phyloP scores from a whole-genome alignment of 2,113 vertebrate species.

The Halichoerus grypus region DNA sequence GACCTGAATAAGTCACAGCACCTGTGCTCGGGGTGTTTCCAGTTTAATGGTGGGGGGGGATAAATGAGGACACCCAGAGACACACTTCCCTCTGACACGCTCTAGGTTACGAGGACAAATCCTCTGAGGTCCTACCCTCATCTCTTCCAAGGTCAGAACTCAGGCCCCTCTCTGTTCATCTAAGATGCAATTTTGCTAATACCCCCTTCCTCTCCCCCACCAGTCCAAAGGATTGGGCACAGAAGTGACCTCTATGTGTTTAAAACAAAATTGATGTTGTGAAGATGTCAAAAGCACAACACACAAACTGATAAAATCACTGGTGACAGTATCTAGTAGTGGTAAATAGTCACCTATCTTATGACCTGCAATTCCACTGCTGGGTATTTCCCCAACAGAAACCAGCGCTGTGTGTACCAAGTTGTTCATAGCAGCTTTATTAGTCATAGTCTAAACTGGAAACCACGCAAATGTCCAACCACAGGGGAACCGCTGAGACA shows the following conservation, averaged over 20 bases:
- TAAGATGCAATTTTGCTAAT: neutral
- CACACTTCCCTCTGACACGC: neutral
- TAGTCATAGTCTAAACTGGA: neutral
- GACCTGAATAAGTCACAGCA: neutral
- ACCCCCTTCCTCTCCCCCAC: neutral
- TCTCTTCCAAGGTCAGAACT: neutral
- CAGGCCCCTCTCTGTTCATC: neutral
- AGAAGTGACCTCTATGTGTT: neutral
- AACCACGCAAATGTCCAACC: neutral
- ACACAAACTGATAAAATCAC: too few species aligned
- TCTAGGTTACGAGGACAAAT: neutral
- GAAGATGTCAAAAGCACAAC: neutral
- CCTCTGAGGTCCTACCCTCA: neutral
- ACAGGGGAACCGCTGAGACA: neutral
- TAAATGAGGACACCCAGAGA: neutral
- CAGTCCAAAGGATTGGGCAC: neutral
- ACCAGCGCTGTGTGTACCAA: neutral
- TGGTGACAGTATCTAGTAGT: neutral
- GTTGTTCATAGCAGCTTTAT: neutral
- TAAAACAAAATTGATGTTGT: neutral
- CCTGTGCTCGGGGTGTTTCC: neutral
- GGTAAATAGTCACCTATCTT: neutral
- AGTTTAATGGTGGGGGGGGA: neutral
- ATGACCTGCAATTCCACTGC: neutral
- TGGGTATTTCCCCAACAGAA: neutral